These are phyloP conservation scores for Danio choprae DNA, from an alignment of 2,797 vertebrate species.

Conservation along the genomic window DNA sequence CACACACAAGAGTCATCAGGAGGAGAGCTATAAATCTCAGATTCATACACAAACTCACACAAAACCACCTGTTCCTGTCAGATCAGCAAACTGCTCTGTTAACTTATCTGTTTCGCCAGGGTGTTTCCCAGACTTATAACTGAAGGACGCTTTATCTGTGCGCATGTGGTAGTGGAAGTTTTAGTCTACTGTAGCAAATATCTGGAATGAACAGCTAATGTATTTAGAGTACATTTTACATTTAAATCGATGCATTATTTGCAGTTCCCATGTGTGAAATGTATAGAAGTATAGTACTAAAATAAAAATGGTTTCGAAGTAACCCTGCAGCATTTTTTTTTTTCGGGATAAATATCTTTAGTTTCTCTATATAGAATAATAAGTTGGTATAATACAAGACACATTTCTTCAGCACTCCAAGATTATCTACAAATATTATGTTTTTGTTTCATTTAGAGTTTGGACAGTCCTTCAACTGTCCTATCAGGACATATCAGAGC, in stretches of 20 bases:
- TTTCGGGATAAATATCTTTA: not conserved
- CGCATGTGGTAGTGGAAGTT: not conserved
- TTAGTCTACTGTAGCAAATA: not conserved
- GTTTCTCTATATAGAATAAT: not conserved
- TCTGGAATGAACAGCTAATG: no score
- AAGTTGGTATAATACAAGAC: not conserved
- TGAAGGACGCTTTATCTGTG: not conserved
- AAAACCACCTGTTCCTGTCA: slow-evolving; percentile 33
- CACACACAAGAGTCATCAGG: slow-evolving; percentile 9
- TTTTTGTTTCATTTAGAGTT: not conserved
- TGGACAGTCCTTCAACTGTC: not conserved
- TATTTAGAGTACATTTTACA: no score
- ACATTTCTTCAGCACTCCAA: not conserved
- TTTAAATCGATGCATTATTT: no score
- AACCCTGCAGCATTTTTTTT: not conserved
- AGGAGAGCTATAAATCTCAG: slow-evolving; percentile 40
- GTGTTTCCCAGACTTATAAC: not conserved
- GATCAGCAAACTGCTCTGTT: not conserved
- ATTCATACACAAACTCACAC: slow-evolving; percentile 9
- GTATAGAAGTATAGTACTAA: no score
- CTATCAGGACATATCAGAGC: not conserved
- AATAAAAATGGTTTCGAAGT: not conserved
- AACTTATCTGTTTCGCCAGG: not conserved
- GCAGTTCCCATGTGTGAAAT: no score
- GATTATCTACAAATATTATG: not conserved